Conservation (phyloP, 2,797 vertebrate species). For the Lacerta agilis region DNA sequence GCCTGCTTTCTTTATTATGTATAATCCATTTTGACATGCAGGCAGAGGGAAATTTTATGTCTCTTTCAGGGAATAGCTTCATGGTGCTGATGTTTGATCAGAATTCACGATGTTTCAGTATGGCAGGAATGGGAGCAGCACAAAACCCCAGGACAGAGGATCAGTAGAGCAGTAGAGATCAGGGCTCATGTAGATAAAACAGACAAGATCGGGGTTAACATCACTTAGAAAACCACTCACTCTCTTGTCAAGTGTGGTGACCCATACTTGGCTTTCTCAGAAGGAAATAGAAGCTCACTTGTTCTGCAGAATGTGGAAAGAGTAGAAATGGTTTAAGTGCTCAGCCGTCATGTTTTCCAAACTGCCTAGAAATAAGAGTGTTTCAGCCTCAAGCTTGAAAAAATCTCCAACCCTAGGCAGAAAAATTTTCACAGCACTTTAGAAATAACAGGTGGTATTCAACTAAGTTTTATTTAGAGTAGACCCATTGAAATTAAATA, state of each 20-base stretch:
- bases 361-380: not conserved
- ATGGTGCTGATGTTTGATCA: not conserved
- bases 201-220: conserved; percentile 3
- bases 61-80: not conserved
- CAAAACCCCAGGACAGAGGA: conserved; percentile 18
- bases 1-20: conserved; percentile 28
- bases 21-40: not conserved
- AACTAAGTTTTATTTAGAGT: too few species aligned
- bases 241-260: not conserved
- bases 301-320: not conserved
- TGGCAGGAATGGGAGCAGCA: conserved; percentile 9
- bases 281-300: conserved; percentile 6
- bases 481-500: too few species aligned
- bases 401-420: not conserved
- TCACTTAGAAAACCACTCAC: not conserved
- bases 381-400: not conserved
- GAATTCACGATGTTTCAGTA: conserved; percentile 9
- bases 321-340: not conserved
- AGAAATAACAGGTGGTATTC: not conserved
- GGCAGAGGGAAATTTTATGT: conserved; percentile 3
- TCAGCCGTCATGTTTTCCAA: not conserved
- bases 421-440: not conserved
- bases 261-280: not conserved
- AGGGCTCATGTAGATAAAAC: conserved; percentile 23
- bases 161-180: conserved; percentile 1